phyloP scores from a whole-genome alignment of 2,888 invertebrate species.

The Harpagoxenus sublaevis region DNA sequence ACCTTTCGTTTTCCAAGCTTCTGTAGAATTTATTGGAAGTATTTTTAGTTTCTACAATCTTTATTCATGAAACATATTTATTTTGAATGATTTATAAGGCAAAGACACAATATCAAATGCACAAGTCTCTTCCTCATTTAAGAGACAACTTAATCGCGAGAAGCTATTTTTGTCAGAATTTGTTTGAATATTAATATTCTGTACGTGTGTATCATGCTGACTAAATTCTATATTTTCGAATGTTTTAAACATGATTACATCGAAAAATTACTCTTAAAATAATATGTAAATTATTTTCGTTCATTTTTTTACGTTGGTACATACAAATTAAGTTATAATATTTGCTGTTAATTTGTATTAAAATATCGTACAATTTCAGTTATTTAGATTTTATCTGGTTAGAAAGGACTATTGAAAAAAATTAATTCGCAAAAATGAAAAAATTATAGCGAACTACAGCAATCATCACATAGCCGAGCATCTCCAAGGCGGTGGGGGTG shows the following conservation, averaged over 20 bases:
- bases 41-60: background rate
- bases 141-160: background rate
- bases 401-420: background rate
- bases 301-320: background rate
- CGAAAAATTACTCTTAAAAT: background rate
- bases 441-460: slow-evolving; percentile 81
- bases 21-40: background rate
- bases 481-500: slow-evolving; percentile 81
- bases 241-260: background rate
- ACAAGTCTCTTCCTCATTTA: background rate
- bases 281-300: background rate
- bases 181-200: background rate
- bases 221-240: background rate
- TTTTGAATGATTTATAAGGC: too few relatives aligned
- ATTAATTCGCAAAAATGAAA: background rate
- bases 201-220: background rate
- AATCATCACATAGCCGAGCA: slow-evolving; percentile 85
- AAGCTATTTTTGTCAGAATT: background rate
- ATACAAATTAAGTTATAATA: background rate
- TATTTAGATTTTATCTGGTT: background rate
- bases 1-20: background rate
- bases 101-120: background rate
- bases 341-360: background rate
- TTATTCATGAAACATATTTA: background rate
- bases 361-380: background rate